These are phyloP conservation scores for Pavo muticus DNA, from an alignment of 2,113 vertebrate genomes.

Conservation along the genomic window DNA sequence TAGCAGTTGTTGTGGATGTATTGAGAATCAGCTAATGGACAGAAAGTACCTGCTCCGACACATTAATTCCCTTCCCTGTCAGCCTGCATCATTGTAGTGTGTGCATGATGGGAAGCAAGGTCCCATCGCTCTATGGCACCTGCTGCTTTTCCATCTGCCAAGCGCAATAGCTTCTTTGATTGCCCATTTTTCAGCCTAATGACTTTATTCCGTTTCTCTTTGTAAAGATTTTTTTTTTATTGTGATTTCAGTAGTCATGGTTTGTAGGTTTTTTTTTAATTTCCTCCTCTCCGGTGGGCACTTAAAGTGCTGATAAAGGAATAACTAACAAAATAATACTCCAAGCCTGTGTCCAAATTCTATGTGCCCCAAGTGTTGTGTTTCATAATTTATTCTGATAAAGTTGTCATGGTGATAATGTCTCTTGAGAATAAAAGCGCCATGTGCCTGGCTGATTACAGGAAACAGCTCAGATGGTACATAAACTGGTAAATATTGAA, in stretches of 20 bases:
- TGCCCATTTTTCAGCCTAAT: slow-evolving; percentile 87
- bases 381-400: slow-evolving; percentile 82
- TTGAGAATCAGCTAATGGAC: slow-evolving; percentile 85
- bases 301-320: slow-evolving; percentile 62
- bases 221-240: slow-evolving; percentile 78
- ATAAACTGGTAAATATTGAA: slow-evolving; percentile 82
- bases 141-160: slow-evolving; percentile 97
- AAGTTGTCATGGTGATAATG: slow-evolving; percentile 86
- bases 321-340: slow-evolving; percentile 68
- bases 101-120: slow-evolving; percentile 85
- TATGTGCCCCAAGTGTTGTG: slow-evolving; percentile 69
- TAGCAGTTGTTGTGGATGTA: slow-evolving; percentile 63
- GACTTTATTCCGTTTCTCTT: slow-evolving; percentile 78
- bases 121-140: slow-evolving; percentile 86
- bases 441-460: slow-evolving; percentile 80
- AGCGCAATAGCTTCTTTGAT: slow-evolving; percentile 78
- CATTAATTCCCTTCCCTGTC: slow-evolving; percentile 91
- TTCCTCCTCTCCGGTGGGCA: slow-evolving; percentile 56
- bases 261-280: slow-evolving; percentile 5
- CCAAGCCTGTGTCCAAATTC: slow-evolving; percentile 64
- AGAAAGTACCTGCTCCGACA: slow-evolving; percentile 85
- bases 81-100: slow-evolving; percentile 87
- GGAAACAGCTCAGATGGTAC: slow-evolving; percentile 80
- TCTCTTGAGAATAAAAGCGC: slow-evolving; percentile 76
- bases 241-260: slow-evolving; percentile 67